A percentile compares a stretch with the other conserved stretches of the same genome.
Conservation (phyloP, 1,140 invertebrate genomes). For the Saccostrea cuccullata region DNA sequence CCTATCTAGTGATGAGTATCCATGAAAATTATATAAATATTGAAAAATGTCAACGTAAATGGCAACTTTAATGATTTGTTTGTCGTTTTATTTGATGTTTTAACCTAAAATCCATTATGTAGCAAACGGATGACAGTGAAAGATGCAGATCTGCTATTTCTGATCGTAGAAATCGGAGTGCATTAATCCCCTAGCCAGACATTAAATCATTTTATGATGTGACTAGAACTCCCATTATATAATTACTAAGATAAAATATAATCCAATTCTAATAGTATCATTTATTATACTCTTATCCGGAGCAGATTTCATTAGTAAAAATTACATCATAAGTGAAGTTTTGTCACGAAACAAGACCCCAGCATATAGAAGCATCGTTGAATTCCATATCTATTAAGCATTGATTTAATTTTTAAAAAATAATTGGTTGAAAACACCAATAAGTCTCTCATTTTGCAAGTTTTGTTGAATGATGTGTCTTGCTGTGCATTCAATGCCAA, state of each 20-base stretch:
- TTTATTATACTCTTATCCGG: not conserved
- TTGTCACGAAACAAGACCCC: not conserved
- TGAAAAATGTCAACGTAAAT: not conserved
- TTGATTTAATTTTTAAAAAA: no score
- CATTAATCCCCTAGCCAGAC: not conserved
- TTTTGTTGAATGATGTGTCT: no score
- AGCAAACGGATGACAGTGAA: not conserved
- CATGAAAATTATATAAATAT: no score
- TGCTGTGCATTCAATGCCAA: no score
- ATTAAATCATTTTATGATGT: not conserved
- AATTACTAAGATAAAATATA: not conserved
- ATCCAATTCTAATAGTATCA: not conserved
- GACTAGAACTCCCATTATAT: not conserved
- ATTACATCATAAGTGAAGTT: not conserved
- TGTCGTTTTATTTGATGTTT: slow-evolving; percentile 9
- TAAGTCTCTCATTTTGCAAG: no score
- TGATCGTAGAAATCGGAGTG: not conserved
- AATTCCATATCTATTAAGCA: not conserved
- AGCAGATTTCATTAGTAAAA: not conserved
- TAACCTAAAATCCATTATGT: not conserved
- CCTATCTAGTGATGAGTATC: no score
- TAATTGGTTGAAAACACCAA: no score
- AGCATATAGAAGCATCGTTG: not conserved
- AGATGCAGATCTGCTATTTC: not conserved
- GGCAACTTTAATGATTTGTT: not conserved